phyloP scores from a whole-genome alignment of 2,888 invertebrate species.

The Sipha maydis region DNA sequence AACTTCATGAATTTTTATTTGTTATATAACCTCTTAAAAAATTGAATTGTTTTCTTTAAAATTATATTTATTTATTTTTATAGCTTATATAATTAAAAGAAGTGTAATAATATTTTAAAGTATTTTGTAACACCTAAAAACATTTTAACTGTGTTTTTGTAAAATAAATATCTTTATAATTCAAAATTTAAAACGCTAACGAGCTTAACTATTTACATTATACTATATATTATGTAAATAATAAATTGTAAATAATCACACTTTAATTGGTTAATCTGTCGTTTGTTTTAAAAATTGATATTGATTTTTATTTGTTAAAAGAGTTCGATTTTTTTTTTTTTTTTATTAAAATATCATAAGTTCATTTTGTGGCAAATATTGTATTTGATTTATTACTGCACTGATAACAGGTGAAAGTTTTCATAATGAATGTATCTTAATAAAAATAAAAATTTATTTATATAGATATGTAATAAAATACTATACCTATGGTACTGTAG shows the following conservation, averaged over 20 bases:
- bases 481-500: constrained; percentile 12
- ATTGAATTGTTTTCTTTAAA: not conserved
- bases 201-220: not conserved
- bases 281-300: not conserved
- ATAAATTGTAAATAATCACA: not conserved
- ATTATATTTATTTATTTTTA: not conserved
- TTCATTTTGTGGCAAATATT: constrained; percentile 37
- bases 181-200: not conserved
- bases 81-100: not conserved
- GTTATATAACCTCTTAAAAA: not conserved
- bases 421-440: constrained; percentile 27
- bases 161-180: not conserved
- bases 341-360: not conserved
- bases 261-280: not conserved
- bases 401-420: constrained; percentile 45
- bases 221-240: not conserved
- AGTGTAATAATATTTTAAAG: not conserved
- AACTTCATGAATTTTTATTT: not conserved
- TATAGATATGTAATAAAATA: not conserved
- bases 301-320: not conserved
- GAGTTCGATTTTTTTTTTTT: constrained; percentile 1
- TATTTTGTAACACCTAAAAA: not conserved
- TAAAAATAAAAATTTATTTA: constrained; percentile 35
- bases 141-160: not conserved
- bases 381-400: constrained; percentile 40